phyloP scores from a whole-genome alignment of 2,888 invertebrate genomes.

The Halictus quadricinctus region DNA sequence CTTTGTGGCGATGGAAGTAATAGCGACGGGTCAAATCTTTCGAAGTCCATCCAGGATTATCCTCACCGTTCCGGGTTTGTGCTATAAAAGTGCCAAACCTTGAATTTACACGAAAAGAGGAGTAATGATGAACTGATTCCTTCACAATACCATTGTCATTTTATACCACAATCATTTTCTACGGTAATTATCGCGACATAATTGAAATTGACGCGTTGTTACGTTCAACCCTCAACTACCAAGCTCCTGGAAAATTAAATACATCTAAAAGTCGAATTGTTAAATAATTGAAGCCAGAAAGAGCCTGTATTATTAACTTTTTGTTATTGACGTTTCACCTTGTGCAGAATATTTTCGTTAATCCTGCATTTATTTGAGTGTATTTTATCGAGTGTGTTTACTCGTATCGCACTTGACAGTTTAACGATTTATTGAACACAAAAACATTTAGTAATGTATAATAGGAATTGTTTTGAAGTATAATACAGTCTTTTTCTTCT shows the following conservation, averaged over 20 bases:
- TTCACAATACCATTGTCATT: neutral
- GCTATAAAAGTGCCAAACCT: neutral
- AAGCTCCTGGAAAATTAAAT: neutral
- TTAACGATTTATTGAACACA: too few species aligned
- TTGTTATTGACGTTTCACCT: too few species aligned
- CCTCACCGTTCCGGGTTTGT: neutral
- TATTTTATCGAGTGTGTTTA: too few species aligned
- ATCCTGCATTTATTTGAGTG: too few species aligned
- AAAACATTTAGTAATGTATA: too few species aligned
- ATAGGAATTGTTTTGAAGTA: too few species aligned
- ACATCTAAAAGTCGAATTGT: neutral
- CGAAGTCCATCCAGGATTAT: conserved; percentile 76
- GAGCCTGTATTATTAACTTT: neutral
- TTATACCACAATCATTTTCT: neutral
- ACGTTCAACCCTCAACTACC: neutral
- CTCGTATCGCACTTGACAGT: too few species aligned
- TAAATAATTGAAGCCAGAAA: neutral
- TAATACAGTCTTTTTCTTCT: too few species aligned
- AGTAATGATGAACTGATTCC: neutral
- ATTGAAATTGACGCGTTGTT: neutral
- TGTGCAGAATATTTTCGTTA: too few species aligned
- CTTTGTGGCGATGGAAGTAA: conserved; percentile 78
- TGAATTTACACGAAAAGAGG: neutral
- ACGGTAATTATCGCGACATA: neutral
- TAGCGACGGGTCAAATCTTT: conserved; percentile 75